Evolutionary conservation across 2,888 invertebrate species (phyloP), one percentile per base, ranked within the genome.

Genomic region (Neuroscelio doddi): DNA sequence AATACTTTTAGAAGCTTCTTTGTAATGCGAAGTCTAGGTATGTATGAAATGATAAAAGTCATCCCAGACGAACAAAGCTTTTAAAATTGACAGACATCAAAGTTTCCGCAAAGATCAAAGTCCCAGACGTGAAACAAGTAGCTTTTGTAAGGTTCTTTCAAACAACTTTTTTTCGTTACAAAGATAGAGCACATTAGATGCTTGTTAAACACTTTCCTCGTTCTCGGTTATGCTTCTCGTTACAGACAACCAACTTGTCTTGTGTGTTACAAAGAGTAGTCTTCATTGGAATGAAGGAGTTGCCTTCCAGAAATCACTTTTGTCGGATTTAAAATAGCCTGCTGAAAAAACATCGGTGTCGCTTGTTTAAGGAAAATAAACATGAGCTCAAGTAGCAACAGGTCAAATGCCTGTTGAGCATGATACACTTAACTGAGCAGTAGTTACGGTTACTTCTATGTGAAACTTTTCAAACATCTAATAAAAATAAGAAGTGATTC

Each of bases 41-140:
- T 26, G 5, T 26, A 26, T 30, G n/a, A 39, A 9, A 14, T 10
- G 29, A 9, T 17, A 16, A 45, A 38, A 45, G 45, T 45, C 53
- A 45, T 53, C 36, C 21, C 38, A 32, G 36, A 55, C 27, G 49
- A 27, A 8, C 15, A 14, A 46, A 29, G 44, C 57, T 58, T 51
- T 58, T 50, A 36, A 39, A 51, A 58, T 58, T 15, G 45, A 58
- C 41, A 49, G 58, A 58, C 58, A 58, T 58, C 36, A 58, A 58
- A 58, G 58, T 51, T 58, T 50, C 32, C 27, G 44, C 49, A 38
- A 36, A 58, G 58, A 58, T 58, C 45, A 58, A 58, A 58, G 58
- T 42, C 42, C 5, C 45, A 27, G 17, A 17, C 46, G 32, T 12
- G 46, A 29, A 51, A 58, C 44, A 58, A 50, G 58, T 51, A 58